Evolutionary conservation across 1,140 invertebrate genomes (phyloP), one percentile per base, ranked within the genome.

Genomic region (Drosophila suzukii): DNA sequence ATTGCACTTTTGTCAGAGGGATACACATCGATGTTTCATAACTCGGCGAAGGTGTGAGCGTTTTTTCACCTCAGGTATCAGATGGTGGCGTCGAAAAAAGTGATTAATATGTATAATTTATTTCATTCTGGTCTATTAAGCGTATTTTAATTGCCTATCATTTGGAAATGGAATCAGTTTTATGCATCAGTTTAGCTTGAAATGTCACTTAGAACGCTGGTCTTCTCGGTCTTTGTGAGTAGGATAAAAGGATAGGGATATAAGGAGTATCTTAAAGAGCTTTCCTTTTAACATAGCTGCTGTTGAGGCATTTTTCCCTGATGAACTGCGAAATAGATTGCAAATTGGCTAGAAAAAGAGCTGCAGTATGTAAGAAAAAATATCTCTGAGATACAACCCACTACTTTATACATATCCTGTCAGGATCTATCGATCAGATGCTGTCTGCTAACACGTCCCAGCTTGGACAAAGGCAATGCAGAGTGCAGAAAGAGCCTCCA

Each of bases 401-500:
- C 2, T 1, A 17, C 4, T 10, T 12, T 11, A 20, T 20, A 20
- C 13, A 15, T 24, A 8, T 39, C 4, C n/a, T 36, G 11, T 5
- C 27, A 88, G 84, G 59, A 66, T 24, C 36, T 88, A 11, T 63
- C 84, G 0, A 49, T 71, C 13, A 77, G 39, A n/a, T 88, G 84
- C 11, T 88, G 84, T 38, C 47, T 50, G 13, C 34, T 88, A 32
- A 84, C 84, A 3, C 77, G 73, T 17, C 80, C 80, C 38, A 78
- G 77, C 12, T 7, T 83, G 13, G 83, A 88, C 17, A 53, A 49
- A 3, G 73, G 80, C n/a, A 36, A 74, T n/a, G 50, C 34, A 0
- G 84, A 80, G 5, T 88, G 83, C 43, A 54, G 49, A 2, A 43
- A 20, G 3, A n/a, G 43, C 0, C 30, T 88, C 4, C 38, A 89